These are phyloP conservation scores for Beris morrisii DNA, from an alignment of 2,888 invertebrate species.

Conservation along the genomic window DNA sequence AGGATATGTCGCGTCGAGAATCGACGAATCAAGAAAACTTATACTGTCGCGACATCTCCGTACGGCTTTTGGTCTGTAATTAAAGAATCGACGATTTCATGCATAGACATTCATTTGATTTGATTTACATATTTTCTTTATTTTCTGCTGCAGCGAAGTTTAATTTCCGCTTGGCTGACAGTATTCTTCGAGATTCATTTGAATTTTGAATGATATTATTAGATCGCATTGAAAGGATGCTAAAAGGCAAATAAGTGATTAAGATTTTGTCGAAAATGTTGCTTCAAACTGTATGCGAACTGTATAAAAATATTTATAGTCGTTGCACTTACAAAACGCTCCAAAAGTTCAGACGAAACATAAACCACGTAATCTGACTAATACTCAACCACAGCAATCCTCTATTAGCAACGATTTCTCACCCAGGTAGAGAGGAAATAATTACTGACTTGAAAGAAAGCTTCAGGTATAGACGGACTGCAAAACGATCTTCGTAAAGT, in stretches of 20 bases:
- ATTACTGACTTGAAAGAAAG: too few relatives aligned
- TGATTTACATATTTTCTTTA: slow-evolving; percentile 4
- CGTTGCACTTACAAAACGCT: too few relatives aligned
- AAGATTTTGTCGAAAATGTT: too few relatives aligned
- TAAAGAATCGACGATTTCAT: neutral
- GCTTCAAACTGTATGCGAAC: too few relatives aligned
- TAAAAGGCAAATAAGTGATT: neutral
- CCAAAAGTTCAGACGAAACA: too few relatives aligned
- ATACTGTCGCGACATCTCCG: neutral
- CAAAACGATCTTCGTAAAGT: too few relatives aligned
- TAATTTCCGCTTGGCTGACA: slow-evolving; percentile 16
- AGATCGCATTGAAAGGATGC: neutral
- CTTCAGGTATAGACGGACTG: too few relatives aligned
- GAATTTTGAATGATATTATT: neutral
- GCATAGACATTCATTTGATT: neutral
- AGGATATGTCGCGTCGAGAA: slow-evolving; percentile 14
- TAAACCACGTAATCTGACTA: too few relatives aligned
- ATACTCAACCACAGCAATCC: too few relatives aligned
- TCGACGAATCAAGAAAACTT: slow-evolving; percentile 1
- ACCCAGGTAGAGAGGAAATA: too few relatives aligned
- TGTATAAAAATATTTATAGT: too few relatives aligned
- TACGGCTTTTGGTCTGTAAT: slow-evolving; percentile 8
- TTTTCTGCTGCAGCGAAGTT: neutral
- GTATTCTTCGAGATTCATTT: neutral
- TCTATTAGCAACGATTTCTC: too few relatives aligned